Evolutionary conservation across 2,888 invertebrate genomes (phyloP), one percentile per base, ranked within the genome.

Genomic region (Resseliella maxima): DNA sequence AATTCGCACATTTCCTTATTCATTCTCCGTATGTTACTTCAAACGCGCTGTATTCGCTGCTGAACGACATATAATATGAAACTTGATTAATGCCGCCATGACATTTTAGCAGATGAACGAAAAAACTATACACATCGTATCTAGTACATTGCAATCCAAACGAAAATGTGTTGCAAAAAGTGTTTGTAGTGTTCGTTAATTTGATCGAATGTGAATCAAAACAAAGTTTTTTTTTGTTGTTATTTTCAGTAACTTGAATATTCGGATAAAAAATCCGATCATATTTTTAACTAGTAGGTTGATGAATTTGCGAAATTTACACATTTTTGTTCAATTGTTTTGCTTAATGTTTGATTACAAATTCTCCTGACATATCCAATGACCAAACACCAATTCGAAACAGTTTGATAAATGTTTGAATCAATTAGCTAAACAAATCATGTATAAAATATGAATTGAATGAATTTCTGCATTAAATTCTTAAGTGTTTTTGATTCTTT

Each of bases 61-160:
- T 27, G 45, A 21, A 27, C 85, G 85, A 85, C 83, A 83, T 85
- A 85, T 85, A 85, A 85, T 46, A 85, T 85, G 46, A 85, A 85
- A 45, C 85, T 85, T 85, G 85, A 85, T 85, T 85, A 85, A 85
- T 45, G 85, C 85, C 85, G 85, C 85, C 85, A 85, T 85, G 85
- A 85, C 85, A 85, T 85, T 45, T 85, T 85, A 38, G 38, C 38
- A 24, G 38, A 83, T 0, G 83, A 38, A 36, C 83, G 38, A 83
- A 31, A 72, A 38, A 38, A 83, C n/a, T 83, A 83, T 24, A 83
- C 83, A 83, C 38, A 83, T 38, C 38, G 38, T 83, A 83, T 38
- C 35, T 12, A 41, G 41, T 12, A 41, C 41, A 41, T 41, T 8
- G 41, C 12, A 41, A 41, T 12, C 41, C 6, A 41, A 41, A 41